phyloP scores from a whole-genome alignment of 2,113 vertebrate species.

The Oreotrochilus melanogaster region DNA sequence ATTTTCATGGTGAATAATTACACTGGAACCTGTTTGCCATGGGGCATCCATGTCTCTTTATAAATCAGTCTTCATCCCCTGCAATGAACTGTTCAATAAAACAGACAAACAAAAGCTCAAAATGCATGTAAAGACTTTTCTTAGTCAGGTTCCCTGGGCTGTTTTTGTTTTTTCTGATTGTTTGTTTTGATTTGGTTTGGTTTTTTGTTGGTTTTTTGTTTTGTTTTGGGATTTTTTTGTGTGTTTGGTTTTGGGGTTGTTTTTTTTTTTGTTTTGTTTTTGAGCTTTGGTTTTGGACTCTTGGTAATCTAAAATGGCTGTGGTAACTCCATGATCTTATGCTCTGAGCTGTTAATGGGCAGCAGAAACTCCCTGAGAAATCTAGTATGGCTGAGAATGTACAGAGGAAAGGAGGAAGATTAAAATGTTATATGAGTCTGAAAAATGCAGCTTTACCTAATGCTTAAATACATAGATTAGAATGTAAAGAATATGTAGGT shows the following conservation, averaged over 20 bases:
- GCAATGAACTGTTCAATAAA: background rate
- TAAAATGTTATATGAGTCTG: fast-evolving
- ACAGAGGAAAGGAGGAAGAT: background rate
- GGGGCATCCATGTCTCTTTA: background rate
- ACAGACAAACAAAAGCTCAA: conserved; percentile 7
- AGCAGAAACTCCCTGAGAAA: background rate
- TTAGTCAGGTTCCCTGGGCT: background rate
- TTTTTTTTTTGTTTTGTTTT: background rate
- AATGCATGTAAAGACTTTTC: background rate
- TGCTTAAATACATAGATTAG: background rate
- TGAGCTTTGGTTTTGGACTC: background rate
- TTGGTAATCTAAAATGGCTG: background rate
- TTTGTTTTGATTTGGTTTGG: too few relatives aligned
- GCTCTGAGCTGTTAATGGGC: background rate
- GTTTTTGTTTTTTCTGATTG: too few relatives aligned
- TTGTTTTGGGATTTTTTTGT: too few relatives aligned
- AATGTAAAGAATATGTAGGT: background rate
- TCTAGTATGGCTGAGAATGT: background rate
- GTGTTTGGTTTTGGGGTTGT: too few relatives aligned
- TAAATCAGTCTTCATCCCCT: background rate
- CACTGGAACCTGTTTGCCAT: conserved; percentile 25
- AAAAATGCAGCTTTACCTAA: background rate
- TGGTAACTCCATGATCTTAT: background rate
- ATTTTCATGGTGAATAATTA: conserved; percentile 49
- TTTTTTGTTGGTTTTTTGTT: too few relatives aligned